These are phyloP conservation scores for Neotoxoptera formosana DNA, from an alignment of 1,140 invertebrate genomes.

Conservation along the genomic window DNA sequence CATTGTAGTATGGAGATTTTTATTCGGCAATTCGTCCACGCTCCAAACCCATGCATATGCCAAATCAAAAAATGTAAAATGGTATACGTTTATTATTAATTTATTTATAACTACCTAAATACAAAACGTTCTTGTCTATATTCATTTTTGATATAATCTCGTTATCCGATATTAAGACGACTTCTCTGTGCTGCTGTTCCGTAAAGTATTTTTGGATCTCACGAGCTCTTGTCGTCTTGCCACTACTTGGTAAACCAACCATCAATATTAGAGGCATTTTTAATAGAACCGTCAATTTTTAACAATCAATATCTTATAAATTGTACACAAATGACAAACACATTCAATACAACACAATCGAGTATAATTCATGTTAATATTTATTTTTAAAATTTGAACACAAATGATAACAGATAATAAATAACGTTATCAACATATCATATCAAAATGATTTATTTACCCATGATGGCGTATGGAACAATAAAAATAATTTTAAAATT, in stretches of 20 bases:
- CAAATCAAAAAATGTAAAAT: not conserved
- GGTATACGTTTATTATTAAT: not conserved
- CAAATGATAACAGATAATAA: not conserved
- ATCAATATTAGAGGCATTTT: conserved; percentile 58
- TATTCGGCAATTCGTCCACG: no score
- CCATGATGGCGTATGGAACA: not conserved
- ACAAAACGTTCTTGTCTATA: conserved; percentile 49
- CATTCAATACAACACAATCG: no score
- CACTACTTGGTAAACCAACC: conserved; percentile 54
- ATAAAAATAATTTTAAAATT: not conserved
- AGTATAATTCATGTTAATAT: no score
- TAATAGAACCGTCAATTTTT: not conserved
- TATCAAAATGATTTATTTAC: not conserved
- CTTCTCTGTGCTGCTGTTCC: conserved; percentile 33
- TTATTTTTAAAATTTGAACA: not conserved
- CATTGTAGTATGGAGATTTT: no score
- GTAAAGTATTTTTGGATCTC: conserved; percentile 56
- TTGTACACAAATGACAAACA: not conserved
- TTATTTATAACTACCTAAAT: conserved; percentile 40
- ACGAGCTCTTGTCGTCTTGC: conserved; percentile 51
- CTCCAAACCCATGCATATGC: not conserved
- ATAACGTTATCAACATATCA: not conserved
- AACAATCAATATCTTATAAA: not conserved
- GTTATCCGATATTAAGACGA: conserved; percentile 54
- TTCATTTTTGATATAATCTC: conserved; percentile 51